Percentiles rank a stretch among this genome's conserved stretches.
These are phyloP conservation scores for Dynastes tityus DNA, from an alignment of 2,888 invertebrate genomes.

Conservation along the genomic window DNA sequence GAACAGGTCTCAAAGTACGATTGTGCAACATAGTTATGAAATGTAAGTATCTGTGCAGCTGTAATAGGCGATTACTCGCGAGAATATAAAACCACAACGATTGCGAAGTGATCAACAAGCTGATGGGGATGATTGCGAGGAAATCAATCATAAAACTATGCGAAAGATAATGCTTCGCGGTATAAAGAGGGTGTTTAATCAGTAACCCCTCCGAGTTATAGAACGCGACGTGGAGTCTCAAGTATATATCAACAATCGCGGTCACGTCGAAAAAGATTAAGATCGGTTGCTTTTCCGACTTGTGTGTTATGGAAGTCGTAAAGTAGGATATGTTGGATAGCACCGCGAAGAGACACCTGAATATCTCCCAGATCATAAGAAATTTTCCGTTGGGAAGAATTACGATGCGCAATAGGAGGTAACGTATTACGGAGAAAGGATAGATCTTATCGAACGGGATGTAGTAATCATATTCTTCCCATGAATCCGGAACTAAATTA, in stretches of 20 bases:
- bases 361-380: conserved; percentile 53
- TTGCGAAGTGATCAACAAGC: conserved; percentile 24
- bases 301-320: conserved; percentile 5
- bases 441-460: conserved; percentile 55
- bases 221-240: conserved; percentile 57
- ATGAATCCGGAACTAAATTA: conserved; percentile 51
- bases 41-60: conserved; percentile 41
- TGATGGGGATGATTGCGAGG: conserved; percentile 49
- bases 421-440: conserved; percentile 50
- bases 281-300: background rate
- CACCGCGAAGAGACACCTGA: conserved; percentile 52
- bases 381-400: conserved; percentile 55
- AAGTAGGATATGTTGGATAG: conserved; percentile 47
- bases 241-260: conserved; percentile 54
- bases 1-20: background rate
- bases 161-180: conserved; percentile 54
- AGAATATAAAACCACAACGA: conserved; percentile 35
- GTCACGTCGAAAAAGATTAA: conserved; percentile 50
- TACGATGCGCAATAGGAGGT: conserved; percentile 52
- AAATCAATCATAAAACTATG: conserved; percentile 53
- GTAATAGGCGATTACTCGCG: conserved; percentile 32
- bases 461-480: conserved; percentile 56
- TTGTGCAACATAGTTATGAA: conserved; percentile 24
- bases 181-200: conserved; percentile 55
- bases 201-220: conserved; percentile 54